Evolutionary conservation across 1,140 invertebrate genomes (phyloP).

Genomic region (Drosophila rufa): DNA sequence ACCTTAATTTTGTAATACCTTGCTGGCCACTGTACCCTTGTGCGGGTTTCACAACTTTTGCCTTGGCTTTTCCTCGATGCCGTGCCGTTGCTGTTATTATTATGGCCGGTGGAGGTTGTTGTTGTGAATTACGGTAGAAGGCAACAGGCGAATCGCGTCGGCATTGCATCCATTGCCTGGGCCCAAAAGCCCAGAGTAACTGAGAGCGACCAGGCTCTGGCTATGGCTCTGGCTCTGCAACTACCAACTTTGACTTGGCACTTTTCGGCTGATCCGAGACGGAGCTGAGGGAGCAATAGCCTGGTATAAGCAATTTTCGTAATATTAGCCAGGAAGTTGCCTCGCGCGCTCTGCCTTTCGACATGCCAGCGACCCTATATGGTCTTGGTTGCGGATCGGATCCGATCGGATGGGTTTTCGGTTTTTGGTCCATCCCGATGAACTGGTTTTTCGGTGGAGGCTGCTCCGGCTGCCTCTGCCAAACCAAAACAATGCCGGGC

Average conservation of each 20-base stretch:
- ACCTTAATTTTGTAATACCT: background rate
- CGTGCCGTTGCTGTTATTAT: conserved; percentile 53
- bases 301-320: conserved; percentile 80
- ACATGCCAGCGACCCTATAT: conserved; percentile 79
- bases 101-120: conserved; percentile 47
- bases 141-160: conserved; percentile 64
- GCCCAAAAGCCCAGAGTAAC: conserved; percentile 5
- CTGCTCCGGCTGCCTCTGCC: conserved; percentile 12
- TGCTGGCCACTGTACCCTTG: conserved; percentile 47
- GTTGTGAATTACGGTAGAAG: conserved; percentile 83
- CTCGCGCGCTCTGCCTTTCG: conserved; percentile 37
- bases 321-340: conserved; percentile 82
- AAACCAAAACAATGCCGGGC: conserved; percentile 55
- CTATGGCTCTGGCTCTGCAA: conserved; percentile 33
- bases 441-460: conserved; percentile 45
- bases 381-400: conserved; percentile 41
- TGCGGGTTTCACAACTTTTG: conserved; percentile 70
- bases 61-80: conserved; percentile 59
- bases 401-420: conserved; percentile 34
- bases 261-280: conserved; percentile 63
- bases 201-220: background rate
- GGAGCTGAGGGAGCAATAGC: conserved; percentile 38
- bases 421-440: conserved; percentile 33
- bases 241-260: conserved; percentile 52
- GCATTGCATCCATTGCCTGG: conserved; percentile 24